These are phyloP conservation scores for Drosophila sturtevanti DNA, from an alignment of 1,140 invertebrate genomes.

Conservation along the genomic window DNA sequence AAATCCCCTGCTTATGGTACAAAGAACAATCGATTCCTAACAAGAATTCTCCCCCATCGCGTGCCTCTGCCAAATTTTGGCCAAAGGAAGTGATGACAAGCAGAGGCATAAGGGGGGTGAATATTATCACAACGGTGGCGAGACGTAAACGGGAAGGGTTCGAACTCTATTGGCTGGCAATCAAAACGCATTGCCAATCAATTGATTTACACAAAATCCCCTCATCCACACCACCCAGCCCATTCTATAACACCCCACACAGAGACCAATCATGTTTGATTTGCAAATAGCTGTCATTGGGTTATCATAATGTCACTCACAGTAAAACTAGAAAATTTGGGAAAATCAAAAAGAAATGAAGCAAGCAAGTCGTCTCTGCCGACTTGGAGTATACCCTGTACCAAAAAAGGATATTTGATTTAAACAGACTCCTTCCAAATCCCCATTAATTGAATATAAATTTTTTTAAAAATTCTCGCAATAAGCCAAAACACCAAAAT, in stretches of 20 bases:
- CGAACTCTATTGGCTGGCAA: constrained; percentile 46
- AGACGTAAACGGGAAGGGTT: not conserved
- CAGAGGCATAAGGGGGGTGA: not conserved
- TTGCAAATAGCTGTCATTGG: constrained; percentile 72
- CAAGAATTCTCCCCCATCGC: constrained; percentile 33
- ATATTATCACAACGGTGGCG: too few species aligned
- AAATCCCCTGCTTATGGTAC: constrained; percentile 6
- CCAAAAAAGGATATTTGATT: too few species aligned
- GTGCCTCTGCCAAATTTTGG: constrained; percentile 56
- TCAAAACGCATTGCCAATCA: constrained; percentile 78
- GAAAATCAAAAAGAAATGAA: not conserved
- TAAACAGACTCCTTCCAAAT: too few species aligned
- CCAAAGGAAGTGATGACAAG: constrained; percentile 1
- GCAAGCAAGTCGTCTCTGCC: too few species aligned
- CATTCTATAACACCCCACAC: not conserved
- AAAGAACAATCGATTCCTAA: constrained; percentile 8
- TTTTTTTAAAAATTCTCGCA: too few species aligned
- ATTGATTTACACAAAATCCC: constrained; percentile 68
- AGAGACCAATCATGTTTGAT: constrained; percentile 49
- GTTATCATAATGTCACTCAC: constrained; percentile 64
- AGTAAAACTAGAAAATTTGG: constrained; percentile 1
- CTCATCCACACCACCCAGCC: not conserved
- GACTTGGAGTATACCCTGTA: too few species aligned
- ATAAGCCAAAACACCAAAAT: too few species aligned
- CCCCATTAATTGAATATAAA: too few species aligned